phyloP scores from a whole-genome alignment of 2,797 vertebrate genomes.

The Sitta carolinensis region DNA sequence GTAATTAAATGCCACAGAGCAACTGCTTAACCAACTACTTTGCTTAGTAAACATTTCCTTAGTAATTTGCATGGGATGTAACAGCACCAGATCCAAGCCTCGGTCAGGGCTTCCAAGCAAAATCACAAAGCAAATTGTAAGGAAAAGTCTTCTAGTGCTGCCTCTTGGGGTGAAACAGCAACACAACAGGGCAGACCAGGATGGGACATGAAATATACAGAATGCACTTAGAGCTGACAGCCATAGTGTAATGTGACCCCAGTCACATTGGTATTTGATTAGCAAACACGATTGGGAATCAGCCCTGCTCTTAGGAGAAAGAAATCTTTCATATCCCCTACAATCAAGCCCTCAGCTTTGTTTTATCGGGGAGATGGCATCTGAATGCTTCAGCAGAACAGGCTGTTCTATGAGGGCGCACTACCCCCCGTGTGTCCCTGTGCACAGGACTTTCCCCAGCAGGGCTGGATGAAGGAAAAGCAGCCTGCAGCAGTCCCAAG shows the following conservation, averaged over 20 bases:
- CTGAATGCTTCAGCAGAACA: background rate
- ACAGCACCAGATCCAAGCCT: background rate
- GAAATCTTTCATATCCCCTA: conserved; percentile 34
- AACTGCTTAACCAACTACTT: background rate
- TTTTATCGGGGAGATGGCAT: conserved; percentile 17
- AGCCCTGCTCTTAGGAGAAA: conserved; percentile 34
- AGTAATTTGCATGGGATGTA: background rate
- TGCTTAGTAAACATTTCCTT: background rate
- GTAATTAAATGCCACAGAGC: background rate
- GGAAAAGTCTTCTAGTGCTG: background rate
- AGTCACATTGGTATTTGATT: conserved; percentile 56
- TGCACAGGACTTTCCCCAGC: background rate
- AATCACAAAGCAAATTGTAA: background rate
- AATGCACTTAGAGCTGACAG: conserved; percentile 23
- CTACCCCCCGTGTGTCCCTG: background rate
- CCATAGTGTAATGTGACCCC: conserved; percentile 49
- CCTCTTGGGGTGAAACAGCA: conserved; percentile 11
- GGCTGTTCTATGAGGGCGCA: background rate
- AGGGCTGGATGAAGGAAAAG: background rate
- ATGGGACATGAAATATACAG: conserved; percentile 46
- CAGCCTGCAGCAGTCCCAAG: background rate
- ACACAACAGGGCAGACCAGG: background rate
- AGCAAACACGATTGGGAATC: background rate
- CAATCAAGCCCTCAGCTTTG: background rate
- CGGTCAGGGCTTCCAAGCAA: background rate